A percentile compares a stretch with the other conserved stretches of the same genome.
These are phyloP conservation scores for Salarias fasciatus DNA, from an alignment of 2,797 vertebrate species.

Conservation along the genomic window DNA sequence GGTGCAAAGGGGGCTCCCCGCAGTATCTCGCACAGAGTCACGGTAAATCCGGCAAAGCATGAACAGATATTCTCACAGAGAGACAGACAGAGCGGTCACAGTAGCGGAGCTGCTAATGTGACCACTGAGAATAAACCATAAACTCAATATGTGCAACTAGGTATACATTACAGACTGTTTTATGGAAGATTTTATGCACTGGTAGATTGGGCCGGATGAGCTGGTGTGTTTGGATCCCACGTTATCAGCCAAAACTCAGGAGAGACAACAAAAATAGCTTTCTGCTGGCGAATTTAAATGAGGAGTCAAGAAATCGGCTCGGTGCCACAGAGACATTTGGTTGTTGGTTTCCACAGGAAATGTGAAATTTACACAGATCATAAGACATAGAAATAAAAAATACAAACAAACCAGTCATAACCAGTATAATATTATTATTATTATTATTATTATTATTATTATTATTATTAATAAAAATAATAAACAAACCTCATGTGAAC, in stretches of 20 bases:
- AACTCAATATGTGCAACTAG: slow-evolving; percentile 39
- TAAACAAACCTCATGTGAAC: slow-evolving; percentile 9
- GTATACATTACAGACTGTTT: slow-evolving; percentile 54
- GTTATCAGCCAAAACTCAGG: slow-evolving; percentile 47
- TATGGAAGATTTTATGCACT: slow-evolving; percentile 45
- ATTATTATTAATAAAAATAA: not conserved
- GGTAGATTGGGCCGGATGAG: slow-evolving; percentile 50
- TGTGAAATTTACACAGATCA: slow-evolving; percentile 13
- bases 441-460: no score
- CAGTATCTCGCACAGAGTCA: slow-evolving; percentile 62
- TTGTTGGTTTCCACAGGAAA: slow-evolving; percentile 21
- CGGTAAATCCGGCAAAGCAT: slow-evolving; percentile 77
- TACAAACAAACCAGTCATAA: slow-evolving; percentile 21
- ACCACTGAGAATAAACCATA: slow-evolving; percentile 64
- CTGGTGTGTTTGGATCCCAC: slow-evolving; percentile 52
- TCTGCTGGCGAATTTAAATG: slow-evolving; percentile 60
- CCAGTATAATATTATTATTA: no score
- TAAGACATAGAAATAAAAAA: not conserved
- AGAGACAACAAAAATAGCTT: slow-evolving; percentile 58
- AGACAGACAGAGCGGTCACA: slow-evolving; percentile 58
- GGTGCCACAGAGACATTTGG: slow-evolving; percentile 34
- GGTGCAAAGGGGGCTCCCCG: slow-evolving; percentile 55
- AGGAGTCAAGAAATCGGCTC: slow-evolving; percentile 42
- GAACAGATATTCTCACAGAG: slow-evolving; percentile 65
- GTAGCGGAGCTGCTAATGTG: slow-evolving; percentile 67